Evolutionary conservation across 2,888 invertebrate species (phyloP).

Genomic region (Chrysolina americana): DNA sequence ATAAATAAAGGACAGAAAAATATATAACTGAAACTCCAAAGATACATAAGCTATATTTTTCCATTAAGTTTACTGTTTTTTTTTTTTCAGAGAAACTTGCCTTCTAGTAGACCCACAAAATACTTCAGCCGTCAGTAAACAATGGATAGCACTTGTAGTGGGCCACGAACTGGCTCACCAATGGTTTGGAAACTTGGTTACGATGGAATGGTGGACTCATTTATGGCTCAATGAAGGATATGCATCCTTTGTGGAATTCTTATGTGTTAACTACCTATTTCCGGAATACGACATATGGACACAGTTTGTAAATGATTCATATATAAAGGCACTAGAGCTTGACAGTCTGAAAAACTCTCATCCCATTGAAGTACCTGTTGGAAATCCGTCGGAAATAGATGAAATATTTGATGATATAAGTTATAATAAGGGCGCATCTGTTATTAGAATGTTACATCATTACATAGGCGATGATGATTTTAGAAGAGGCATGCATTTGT

Average conservation of each 20-base stretch:
- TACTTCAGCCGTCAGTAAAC: slow-evolving; percentile 87
- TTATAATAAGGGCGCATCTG: slow-evolving; percentile 95
- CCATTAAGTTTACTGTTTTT: neutral
- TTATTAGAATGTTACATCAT: slow-evolving; percentile 94
- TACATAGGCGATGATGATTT: slow-evolving; percentile 95
- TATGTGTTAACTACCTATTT: slow-evolving; percentile 93
- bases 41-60: too few relatives aligned
- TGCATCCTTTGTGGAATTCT: slow-evolving; percentile 95
- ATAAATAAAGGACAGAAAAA: too few relatives aligned
- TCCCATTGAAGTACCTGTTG: slow-evolving; percentile 96
- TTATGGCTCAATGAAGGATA: slow-evolving; percentile 93
- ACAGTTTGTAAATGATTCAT: slow-evolving; percentile 93
- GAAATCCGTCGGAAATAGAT: slow-evolving; percentile 95
- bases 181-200: slow-evolving; percentile 98
- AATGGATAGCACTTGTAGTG: slow-evolving; percentile 90
- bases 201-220: slow-evolving; percentile 99
- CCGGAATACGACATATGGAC: slow-evolving; percentile 98
- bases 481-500: slow-evolving; percentile 91
- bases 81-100: slow-evolving; percentile 81
- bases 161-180: slow-evolving; percentile 97
- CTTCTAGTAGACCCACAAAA: slow-evolving; percentile 92
- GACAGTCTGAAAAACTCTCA: slow-evolving; percentile 94
- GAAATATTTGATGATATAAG: slow-evolving; percentile 99
- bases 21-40: too few relatives aligned
- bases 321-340: slow-evolving; percentile 87